phyloP scores from a whole-genome alignment of 1,140 invertebrate genomes.

The Drosophila sechellia region DNA sequence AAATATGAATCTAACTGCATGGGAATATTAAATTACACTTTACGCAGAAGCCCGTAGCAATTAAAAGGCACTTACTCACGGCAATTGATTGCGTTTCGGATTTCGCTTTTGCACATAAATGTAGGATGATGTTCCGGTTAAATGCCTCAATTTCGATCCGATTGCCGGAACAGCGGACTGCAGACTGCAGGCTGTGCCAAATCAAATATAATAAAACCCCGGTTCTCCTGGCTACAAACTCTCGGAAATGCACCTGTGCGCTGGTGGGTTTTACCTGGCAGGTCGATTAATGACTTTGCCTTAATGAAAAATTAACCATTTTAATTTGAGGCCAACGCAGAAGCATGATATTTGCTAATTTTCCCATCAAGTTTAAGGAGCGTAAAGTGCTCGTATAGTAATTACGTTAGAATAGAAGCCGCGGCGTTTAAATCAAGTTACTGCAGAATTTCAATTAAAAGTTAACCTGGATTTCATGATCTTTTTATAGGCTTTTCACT shows the following conservation, averaged over 20 bases:
- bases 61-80: slow-evolving; percentile 37
- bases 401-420: neutral
- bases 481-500: no score
- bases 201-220: slow-evolving; percentile 26
- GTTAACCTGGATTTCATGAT: no score
- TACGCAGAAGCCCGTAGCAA: neutral
- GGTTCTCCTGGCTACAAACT: neutral
- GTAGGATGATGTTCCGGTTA: neutral
- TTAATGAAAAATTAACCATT: slow-evolving; percentile 44
- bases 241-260: slow-evolving; percentile 23
- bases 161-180: slow-evolving; percentile 30
- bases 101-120: slow-evolving; percentile 1
- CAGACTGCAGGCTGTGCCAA: slow-evolving; percentile 40
- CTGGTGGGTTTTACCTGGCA: neutral
- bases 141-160: slow-evolving; percentile 31
- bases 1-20: neutral
- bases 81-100: slow-evolving; percentile 8
- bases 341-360: slow-evolving; percentile 37
- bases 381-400: no score
- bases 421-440: no score
- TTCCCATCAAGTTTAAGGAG: slow-evolving; percentile 7
- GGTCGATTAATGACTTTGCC: slow-evolving; percentile 21
- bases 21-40: slow-evolving; percentile 31
- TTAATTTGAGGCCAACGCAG: slow-evolving; percentile 25
- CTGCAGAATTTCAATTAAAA: no score